These are phyloP conservation scores for Phalloptychus januarius DNA, from an alignment of 2,797 vertebrate species.

Conservation along the genomic window DNA sequence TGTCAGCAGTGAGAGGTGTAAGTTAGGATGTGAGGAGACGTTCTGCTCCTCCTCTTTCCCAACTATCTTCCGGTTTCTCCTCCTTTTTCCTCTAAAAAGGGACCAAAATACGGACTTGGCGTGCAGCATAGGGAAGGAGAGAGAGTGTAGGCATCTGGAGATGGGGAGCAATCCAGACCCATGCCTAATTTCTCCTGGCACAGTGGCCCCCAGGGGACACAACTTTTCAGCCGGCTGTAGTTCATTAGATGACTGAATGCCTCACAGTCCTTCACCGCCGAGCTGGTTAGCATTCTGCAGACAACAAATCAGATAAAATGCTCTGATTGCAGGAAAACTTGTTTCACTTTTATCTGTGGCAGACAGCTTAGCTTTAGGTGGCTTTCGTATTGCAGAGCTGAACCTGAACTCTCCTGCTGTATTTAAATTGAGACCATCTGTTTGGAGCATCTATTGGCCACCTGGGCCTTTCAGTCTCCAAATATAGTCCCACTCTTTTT, in stretches of 20 bases:
- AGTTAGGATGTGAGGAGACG: slow-evolving; percentile 72
- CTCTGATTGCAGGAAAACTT: slow-evolving; percentile 38
- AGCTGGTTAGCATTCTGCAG: slow-evolving; percentile 63
- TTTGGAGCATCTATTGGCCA: slow-evolving; percentile 53
- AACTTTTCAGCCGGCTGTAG: slow-evolving; percentile 62
- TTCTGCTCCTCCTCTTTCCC: slow-evolving; percentile 55
- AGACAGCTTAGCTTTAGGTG: slow-evolving; percentile 26
- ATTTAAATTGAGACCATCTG: slow-evolving; percentile 55
- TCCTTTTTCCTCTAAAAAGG: slow-evolving; percentile 60
- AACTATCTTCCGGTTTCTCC: slow-evolving; percentile 48
- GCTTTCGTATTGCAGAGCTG: slow-evolving; percentile 19
- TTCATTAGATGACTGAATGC: slow-evolving; percentile 70
- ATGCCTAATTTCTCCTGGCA: slow-evolving; percentile 70
- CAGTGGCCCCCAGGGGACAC: slow-evolving; percentile 53
- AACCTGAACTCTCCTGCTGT: slow-evolving; percentile 25
- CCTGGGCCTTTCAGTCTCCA: slow-evolving; percentile 50
- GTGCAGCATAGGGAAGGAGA: slow-evolving; percentile 52
- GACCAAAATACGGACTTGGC: slow-evolving; percentile 44
- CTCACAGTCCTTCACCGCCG: slow-evolving; percentile 59
- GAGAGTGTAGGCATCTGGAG: slow-evolving; percentile 68
- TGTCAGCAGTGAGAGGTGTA: slow-evolving; percentile 77
- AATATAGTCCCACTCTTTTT: slow-evolving; percentile 42
- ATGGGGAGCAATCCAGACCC: slow-evolving; percentile 68
- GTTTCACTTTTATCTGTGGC: slow-evolving; percentile 24
- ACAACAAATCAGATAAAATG: slow-evolving; percentile 49